Evolutionary conservation across 1,140 invertebrate species (phyloP).

Genomic region (Lanistes nyassanus): DNA sequence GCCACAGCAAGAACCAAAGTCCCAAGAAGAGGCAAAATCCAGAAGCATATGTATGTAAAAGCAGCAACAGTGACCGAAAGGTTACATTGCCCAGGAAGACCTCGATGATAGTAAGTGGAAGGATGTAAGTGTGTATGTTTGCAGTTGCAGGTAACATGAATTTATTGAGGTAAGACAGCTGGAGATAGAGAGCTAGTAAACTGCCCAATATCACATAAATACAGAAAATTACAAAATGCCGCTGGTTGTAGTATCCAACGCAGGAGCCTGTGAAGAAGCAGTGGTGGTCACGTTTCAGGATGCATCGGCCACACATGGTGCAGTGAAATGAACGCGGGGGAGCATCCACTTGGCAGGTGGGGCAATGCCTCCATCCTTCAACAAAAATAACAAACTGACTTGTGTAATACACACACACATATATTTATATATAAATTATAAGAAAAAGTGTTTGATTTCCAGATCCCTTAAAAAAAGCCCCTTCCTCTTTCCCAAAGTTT

Average conservation of each 20-base stretch:
- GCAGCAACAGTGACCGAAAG: constrained; percentile 30
- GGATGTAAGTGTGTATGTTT: constrained; percentile 40
- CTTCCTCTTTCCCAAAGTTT: not conserved
- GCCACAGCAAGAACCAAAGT: constrained; percentile 37
- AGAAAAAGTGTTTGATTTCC: too few species aligned
- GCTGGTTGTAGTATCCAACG: constrained; percentile 55
- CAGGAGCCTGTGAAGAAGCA: constrained; percentile 61
- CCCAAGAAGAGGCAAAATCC: constrained; percentile 33
- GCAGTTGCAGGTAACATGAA: constrained; percentile 24
- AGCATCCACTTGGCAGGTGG: constrained; percentile 41
- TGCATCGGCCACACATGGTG: constrained; percentile 52
- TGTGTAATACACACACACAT: not conserved
- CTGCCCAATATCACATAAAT: constrained; percentile 44
- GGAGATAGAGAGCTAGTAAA: constrained; percentile 39
- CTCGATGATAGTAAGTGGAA: constrained; percentile 36
- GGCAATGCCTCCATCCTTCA: constrained; percentile 33
- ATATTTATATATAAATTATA: not conserved
- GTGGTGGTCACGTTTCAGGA: constrained; percentile 62
- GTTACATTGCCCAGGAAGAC: constrained; percentile 42
- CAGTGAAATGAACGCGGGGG: constrained; percentile 62
- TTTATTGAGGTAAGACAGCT: constrained; percentile 43
- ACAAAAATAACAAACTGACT: not conserved
- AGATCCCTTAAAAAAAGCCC: not conserved
- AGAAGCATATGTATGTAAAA: constrained; percentile 36
- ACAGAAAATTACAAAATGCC: constrained; percentile 50